Evolutionary conservation across 2,113 vertebrate species (phyloP).

Genomic region (Cavia aperea): DNA sequence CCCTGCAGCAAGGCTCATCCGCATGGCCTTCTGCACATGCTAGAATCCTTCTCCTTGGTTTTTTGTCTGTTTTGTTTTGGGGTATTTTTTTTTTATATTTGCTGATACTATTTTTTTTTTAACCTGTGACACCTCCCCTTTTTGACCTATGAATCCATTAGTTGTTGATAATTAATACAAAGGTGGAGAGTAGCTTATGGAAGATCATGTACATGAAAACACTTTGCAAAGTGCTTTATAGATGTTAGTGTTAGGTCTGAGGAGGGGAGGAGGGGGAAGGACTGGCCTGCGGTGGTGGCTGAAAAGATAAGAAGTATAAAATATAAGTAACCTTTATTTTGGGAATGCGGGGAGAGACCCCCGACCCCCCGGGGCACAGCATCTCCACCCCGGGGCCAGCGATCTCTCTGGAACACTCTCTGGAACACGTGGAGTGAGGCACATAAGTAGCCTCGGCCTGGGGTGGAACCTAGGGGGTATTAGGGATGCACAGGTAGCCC

Average conservation of each 20-base stretch:
- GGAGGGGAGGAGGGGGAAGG: too few species aligned
- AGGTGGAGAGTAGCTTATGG: background rate
- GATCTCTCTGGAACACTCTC: too few species aligned
- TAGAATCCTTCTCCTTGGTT: background rate
- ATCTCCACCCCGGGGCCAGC: too few species aligned
- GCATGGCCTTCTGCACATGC: background rate
- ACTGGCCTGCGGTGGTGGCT: too few species aligned
- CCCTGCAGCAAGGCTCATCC: background rate
- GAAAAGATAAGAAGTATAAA: too few species aligned
- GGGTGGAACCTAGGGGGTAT: too few species aligned
- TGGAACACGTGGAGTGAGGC: too few species aligned
- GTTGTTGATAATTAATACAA: background rate
- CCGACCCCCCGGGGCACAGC: too few species aligned
- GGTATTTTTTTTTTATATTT: background rate
- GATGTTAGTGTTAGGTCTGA: background rate
- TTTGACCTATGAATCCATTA: constrained; percentile 10
- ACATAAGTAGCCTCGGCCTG: too few species aligned
- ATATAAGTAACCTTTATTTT: too few species aligned
- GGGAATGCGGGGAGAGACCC: too few species aligned
- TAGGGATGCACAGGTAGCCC: too few species aligned
- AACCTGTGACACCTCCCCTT: background rate
- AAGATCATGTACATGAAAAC: background rate
- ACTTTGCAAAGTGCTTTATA: background rate
- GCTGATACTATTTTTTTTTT: background rate
- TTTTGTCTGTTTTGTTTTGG: background rate